These are phyloP conservation scores for Telmatherina bonti DNA, from an alignment of 2,797 vertebrate species.

Conservation along the genomic window DNA sequence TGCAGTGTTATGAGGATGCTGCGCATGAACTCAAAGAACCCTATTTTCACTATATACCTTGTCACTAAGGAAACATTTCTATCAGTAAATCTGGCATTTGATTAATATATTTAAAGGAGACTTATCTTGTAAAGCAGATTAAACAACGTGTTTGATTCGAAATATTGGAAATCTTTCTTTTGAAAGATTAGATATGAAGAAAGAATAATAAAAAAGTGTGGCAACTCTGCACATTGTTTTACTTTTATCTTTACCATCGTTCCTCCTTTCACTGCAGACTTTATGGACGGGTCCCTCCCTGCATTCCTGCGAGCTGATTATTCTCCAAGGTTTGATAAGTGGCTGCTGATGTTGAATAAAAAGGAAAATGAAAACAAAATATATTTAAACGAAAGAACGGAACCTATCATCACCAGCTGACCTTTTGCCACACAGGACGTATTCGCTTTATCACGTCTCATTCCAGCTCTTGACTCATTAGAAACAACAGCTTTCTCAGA, in stretches of 20 bases:
- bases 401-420: constrained; percentile 66
- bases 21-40: neutral
- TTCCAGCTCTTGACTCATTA: constrained; percentile 71
- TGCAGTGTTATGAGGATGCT: neutral
- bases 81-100: constrained; percentile 35
- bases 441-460: constrained; percentile 64
- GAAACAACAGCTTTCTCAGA: constrained; percentile 62
- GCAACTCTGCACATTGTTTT: constrained; percentile 70
- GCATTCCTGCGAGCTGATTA: constrained; percentile 69
- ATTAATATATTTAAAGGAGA: constrained; percentile 57
- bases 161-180: constrained; percentile 51
- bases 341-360: constrained; percentile 58
- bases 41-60: constrained; percentile 3
- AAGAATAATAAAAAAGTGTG: constrained; percentile 33
- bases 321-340: constrained; percentile 75
- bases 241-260: constrained; percentile 65
- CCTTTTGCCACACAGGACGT: constrained; percentile 64
- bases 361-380: constrained; percentile 46
- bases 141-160: constrained; percentile 33
- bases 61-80: constrained; percentile 17
- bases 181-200: constrained; percentile 62
- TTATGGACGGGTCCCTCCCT: constrained; percentile 50
- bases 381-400: constrained; percentile 48
- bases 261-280: constrained; percentile 27
- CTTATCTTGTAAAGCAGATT: constrained; percentile 49